phyloP scores from a whole-genome alignment of 2,113 vertebrate genomes.

The Zosterops pallidus region DNA sequence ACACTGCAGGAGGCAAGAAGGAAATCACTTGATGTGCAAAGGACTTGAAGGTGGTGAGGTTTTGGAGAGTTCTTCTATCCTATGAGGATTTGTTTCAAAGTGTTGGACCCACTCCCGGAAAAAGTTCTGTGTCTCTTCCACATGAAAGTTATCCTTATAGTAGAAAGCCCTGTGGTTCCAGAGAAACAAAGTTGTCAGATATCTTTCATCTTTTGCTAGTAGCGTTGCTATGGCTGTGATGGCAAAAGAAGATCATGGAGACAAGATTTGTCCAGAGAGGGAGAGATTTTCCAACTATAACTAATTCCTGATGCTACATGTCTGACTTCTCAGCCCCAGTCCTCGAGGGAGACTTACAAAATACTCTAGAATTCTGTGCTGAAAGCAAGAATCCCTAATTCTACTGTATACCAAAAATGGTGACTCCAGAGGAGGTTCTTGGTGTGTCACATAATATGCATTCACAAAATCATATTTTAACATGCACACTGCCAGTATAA shows the following conservation, averaged over 20 bases:
- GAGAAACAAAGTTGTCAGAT: conserved; percentile 52
- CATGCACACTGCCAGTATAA: background rate
- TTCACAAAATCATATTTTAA: background rate
- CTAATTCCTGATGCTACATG: conserved; percentile 23
- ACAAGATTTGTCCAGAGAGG: conserved; percentile 2
- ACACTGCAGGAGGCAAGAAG: conserved; percentile 28
- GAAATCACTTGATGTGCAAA: conserved; percentile 22
- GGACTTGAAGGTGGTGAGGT: conserved; percentile 30
- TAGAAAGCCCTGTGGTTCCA: conserved; percentile 47
- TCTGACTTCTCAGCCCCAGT: background rate
- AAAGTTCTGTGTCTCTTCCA: conserved; percentile 42
- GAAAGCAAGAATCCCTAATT: conserved; percentile 14
- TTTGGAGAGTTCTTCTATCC: conserved; percentile 10
- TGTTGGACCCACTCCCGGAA: conserved; percentile 29
- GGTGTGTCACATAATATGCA: background rate
- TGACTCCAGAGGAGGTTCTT: background rate
- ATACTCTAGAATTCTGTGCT: conserved; percentile 19
- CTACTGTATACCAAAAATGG: background rate
- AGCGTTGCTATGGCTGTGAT: conserved; percentile 19
- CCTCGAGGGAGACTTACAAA: conserved; percentile 9
- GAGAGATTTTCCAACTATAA: conserved; percentile 42
- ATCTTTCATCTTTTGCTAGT: conserved; percentile 43
- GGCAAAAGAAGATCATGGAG: conserved; percentile 47
- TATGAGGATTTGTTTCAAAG: conserved; percentile 57
- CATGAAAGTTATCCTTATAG: conserved; percentile 47